These are phyloP conservation scores for Girardia tigrina DNA, from an alignment of 2,888 invertebrate genomes.

Conservation along the genomic window DNA sequence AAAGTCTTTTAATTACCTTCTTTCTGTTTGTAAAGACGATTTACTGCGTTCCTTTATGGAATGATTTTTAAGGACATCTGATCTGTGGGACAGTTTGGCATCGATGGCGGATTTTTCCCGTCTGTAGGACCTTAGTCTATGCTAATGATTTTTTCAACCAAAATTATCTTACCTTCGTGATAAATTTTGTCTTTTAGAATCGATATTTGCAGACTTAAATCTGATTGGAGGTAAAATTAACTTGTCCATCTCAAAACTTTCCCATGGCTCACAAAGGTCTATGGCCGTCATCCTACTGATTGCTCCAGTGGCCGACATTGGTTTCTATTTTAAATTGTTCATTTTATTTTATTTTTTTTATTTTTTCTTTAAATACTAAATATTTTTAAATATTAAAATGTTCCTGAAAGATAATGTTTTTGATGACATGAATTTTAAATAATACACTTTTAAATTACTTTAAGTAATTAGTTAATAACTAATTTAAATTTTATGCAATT, in stretches of 20 bases:
- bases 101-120: neutral
- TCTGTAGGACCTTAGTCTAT: neutral
- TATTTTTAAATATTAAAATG: neutral
- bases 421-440: no score
- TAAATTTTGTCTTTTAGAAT: neutral
- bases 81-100: neutral
- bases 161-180: neutral
- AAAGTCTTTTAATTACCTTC: neutral
- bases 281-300: neutral
- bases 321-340: neutral
- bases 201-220: neutral
- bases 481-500: no score
- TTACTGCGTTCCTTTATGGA: neutral
- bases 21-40: neutral
- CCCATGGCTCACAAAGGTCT: conserved; percentile 25
- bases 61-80: neutral
- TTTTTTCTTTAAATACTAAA: neutral
- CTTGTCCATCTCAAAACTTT: conserved; percentile 24
- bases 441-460: no score
- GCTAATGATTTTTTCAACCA: neutral
- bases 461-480: no score
- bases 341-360: neutral
- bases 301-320: neutral
- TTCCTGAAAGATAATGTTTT: no score
- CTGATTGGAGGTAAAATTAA: conserved; percentile 24